phyloP scores from a whole-genome alignment of 2,888 invertebrate species.

The Ditula angustiorana region DNA sequence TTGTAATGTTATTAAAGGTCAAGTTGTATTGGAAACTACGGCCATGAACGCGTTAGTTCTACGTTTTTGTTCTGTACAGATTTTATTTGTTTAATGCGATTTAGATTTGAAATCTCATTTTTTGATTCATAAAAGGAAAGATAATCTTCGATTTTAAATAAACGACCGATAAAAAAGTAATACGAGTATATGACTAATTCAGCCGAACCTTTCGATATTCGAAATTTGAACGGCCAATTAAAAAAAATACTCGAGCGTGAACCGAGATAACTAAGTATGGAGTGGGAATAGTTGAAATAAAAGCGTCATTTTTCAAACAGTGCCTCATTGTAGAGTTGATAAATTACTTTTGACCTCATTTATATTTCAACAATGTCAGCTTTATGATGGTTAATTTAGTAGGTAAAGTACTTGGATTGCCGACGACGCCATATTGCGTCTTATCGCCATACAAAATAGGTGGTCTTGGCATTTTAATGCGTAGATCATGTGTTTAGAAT shows the following conservation, averaged over 20 bases:
- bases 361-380: conserved; percentile 36
- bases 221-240: conserved; percentile 35
- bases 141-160: background rate
- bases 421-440: conserved; percentile 5
- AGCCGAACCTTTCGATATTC: conserved; percentile 8
- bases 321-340: conserved; percentile 40
- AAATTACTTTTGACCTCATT: conserved; percentile 42
- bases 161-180: conserved; percentile 21
- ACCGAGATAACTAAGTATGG: conserved; percentile 38
- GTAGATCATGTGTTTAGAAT: conserved; percentile 3
- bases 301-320: conserved; percentile 38
- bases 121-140: background rate
- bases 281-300: conserved; percentile 39
- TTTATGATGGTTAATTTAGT: conserved; percentile 36
- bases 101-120: background rate
- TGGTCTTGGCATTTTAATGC: conserved; percentile 10
- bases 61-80: background rate
- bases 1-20: background rate
- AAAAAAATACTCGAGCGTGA: conserved; percentile 24
- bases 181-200: conserved; percentile 7
- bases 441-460: background rate
- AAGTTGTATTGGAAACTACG: background rate
- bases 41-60: background rate
- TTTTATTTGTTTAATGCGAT: background rate
- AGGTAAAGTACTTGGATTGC: conserved; percentile 16